These are phyloP conservation scores for Drosophila antonietae DNA, from an alignment of 2,888 invertebrate genomes.

Conservation along the genomic window DNA sequence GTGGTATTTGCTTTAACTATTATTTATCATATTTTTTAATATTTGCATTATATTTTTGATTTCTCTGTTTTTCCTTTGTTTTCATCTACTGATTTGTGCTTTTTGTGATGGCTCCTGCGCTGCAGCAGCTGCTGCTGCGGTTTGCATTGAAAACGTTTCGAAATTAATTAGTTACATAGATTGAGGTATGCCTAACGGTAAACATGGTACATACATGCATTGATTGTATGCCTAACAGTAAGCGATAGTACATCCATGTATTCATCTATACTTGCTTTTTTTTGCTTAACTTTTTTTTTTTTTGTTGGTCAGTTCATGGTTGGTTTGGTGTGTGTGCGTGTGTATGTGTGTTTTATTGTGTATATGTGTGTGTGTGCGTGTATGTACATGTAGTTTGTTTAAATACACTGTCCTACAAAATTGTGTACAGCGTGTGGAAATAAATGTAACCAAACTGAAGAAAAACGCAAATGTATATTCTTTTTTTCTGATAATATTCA, in stretches of 20 bases:
- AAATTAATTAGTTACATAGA: conserved; percentile 53
- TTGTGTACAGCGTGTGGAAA: conserved; percentile 45
- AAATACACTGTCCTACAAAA: conserved; percentile 39
- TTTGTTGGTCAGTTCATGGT: conserved; percentile 67
- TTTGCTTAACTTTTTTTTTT: conserved; percentile 4
- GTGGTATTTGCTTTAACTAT: conserved; percentile 39
- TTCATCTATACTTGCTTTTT: conserved; percentile 16
- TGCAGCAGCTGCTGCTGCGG: conserved; percentile 52
- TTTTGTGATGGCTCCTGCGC: conserved; percentile 70
- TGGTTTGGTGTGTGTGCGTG: conserved; percentile 26
- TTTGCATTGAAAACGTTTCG: conserved; percentile 39
- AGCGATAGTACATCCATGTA: conserved; percentile 44
- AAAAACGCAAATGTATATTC: conserved; percentile 56
- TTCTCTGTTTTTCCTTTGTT: conserved; percentile 20
- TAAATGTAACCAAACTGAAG: conserved; percentile 56
- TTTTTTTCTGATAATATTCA: conserved; percentile 59
- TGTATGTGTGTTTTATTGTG: not conserved
- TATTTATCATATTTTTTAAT: conserved; percentile 53
- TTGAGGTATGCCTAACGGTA: conserved; percentile 47
- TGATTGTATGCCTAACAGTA: conserved; percentile 47
- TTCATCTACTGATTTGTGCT: conserved; percentile 71
- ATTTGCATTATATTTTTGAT: conserved; percentile 23
- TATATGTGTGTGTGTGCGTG: conserved; percentile 22
- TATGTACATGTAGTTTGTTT: conserved; percentile 51
- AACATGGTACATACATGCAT: conserved; percentile 34